Base-by-base conservation (phyloP, 2,888 invertebrate species). In the Andrena minutula region DNA sequence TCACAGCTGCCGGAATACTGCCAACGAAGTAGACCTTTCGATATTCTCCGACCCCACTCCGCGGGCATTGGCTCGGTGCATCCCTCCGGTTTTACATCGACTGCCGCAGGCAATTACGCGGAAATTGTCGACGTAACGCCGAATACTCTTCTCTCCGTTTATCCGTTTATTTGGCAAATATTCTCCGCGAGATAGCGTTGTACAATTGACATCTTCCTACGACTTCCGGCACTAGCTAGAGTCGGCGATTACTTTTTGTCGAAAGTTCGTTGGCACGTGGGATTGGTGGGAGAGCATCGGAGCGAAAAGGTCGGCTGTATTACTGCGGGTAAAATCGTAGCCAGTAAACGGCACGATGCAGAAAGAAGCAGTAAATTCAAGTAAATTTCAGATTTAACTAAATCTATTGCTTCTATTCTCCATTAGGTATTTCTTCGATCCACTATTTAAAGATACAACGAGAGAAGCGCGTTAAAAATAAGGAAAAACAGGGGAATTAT, bases 181-280 rank as follows among this genome's bases (percentile, higher is more conserved):
- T 65, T 76, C 71, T 61, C 26, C 58, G 69, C 82, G 26, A 78
- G 85, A 87, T 85, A 83, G 65, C 35, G 77, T 85, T 72, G 85
- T 86, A 80, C 89, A 92, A 91, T 91, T 90, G 91, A 85, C 88
- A 85, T 86, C 92, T 91, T 92, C 92, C 91, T 91, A 92, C 91
- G 91, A 91, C 90, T 92, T 92, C 91, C 92, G 92, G 84, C 87
- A 89, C 82, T 85, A 85, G 88, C 76, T 88, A 84, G 87, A 89
- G 41, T 16, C 89, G 87, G 83, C 85, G 90, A 90, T 91, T 90
- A 89, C 88, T 86, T 90, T 90, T 89, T 79, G 88, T 91, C 89
- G 88, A 90, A 91, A 91, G 90, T 91, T 89, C 86, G 88, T 89
- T 90, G 89, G 79, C 90, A 86, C 79, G 84, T 84, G 86, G 74